Evolutionary conservation across 2,888 invertebrate species (phyloP).

Genomic region (Philereme vetulata): DNA sequence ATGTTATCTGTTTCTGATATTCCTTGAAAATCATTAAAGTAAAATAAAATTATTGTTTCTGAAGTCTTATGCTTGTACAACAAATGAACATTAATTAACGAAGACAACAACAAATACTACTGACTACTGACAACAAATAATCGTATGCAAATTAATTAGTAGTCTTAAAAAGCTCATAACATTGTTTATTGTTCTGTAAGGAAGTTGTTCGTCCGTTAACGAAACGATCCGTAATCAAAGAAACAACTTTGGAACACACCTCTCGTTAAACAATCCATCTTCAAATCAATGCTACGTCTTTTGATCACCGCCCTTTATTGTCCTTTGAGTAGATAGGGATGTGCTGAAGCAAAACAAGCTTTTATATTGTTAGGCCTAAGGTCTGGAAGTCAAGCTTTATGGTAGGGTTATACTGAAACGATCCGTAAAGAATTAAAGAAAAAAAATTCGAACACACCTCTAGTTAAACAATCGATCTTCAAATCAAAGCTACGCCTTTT

Average conservation of each 20-base stretch:
- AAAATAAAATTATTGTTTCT: too few relatives aligned
- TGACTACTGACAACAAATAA: background rate
- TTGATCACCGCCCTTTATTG: slow-evolving; percentile 46
- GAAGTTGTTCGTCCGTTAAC: slow-evolving; percentile 6
- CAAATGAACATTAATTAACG: too few relatives aligned
- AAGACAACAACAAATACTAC: too few relatives aligned
- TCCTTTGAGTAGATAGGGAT: slow-evolving; percentile 24
- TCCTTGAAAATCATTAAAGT: too few relatives aligned
- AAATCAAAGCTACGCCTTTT: slow-evolving; percentile 52
- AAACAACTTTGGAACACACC: slow-evolving; percentile 28
- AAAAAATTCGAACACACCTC: slow-evolving; percentile 26
- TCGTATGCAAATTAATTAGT: background rate
- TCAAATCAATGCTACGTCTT: slow-evolving; percentile 50
- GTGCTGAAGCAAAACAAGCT: background rate
- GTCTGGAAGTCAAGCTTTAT: too few relatives aligned
- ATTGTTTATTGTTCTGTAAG: background rate
- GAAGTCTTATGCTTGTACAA: too few relatives aligned
- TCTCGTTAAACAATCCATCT: slow-evolving; percentile 40
- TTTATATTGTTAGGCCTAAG: background rate
- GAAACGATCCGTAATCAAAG: slow-evolving; percentile 33
- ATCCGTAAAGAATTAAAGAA: slow-evolving; percentile 34
- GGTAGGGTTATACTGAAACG: too few relatives aligned
- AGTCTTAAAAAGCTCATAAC: slow-evolving; percentile 1
- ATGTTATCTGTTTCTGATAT: too few relatives aligned
- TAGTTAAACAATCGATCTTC: slow-evolving; percentile 40